Conservation (phyloP, 2,113 vertebrate genomes). For the Suricata suricatta region DNA sequence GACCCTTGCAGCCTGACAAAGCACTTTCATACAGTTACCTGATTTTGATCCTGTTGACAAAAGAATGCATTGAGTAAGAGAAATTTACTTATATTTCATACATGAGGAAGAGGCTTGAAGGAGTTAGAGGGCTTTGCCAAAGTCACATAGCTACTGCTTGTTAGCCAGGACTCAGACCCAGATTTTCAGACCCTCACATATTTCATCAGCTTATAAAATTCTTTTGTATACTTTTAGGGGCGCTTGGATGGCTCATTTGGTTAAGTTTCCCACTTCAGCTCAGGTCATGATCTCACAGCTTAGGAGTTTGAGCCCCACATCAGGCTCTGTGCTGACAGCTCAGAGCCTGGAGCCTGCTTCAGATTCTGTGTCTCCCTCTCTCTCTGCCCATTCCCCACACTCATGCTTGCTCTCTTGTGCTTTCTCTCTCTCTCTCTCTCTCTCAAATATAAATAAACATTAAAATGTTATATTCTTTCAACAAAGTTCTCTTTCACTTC, state of each 20-base stretch:
- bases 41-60: background rate
- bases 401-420: no score
- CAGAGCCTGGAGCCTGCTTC: no score
- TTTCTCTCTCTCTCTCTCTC: no score
- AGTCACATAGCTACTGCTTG: background rate
- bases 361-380: no score
- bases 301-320: no score
- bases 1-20: background rate
- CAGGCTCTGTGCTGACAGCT: no score
- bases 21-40: background rate
- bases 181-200: constrained; percentile 16
- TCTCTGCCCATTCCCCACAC: no score
- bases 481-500: background rate
- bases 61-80: background rate
- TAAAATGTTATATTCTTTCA: background rate
- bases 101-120: background rate
- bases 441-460: background rate
- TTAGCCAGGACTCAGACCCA: background rate
- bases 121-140: background rate
- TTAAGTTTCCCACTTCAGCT: no score
- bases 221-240: background rate
- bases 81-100: background rate
- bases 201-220: background rate
- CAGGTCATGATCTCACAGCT: no score
- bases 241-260: no score